Evolutionary conservation across 2,113 vertebrate genomes (phyloP).

Genomic region (human (Homo sapiens)): GRCh38 chr4:138096501-138097000

Average conservation of each 20-base stretch:
- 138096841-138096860: neutral
- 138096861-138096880: neutral
- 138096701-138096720: neutral
- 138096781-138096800: neutral
- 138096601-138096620: neutral
- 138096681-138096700: neutral
- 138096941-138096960: neutral
- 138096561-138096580: neutral
- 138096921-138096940: neutral
- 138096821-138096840: neutral
- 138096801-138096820: neutral
- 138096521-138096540: accelerated
- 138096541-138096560: neutral
- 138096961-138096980: neutral
- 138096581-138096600: neutral
- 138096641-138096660: neutral
- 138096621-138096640: neutral
- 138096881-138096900: no score
- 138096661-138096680: neutral
- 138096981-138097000: neutral
- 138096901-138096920: neutral
- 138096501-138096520: neutral
- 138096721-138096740: neutral
- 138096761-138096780: neutral
- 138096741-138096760: neutral